Base-by-base conservation (phyloP, 2,113 vertebrate species). In the Epinephelus moara region DNA sequence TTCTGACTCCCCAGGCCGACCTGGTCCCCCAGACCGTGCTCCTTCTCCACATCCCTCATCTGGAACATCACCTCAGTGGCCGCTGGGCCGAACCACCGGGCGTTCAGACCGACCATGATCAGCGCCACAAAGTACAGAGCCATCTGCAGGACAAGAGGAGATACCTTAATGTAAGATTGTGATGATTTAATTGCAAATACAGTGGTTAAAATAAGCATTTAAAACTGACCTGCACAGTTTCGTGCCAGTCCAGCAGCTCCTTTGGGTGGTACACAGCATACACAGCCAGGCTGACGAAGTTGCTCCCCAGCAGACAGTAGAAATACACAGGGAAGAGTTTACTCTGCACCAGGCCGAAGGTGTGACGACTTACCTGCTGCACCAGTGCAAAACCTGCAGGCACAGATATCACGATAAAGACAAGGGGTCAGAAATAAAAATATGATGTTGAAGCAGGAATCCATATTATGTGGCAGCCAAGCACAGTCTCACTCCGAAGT, bases 291-390 rank as follows among this genome's bases (percentile, higher is more conserved):
- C 92, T 97, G 86, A 96, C 3, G 11, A 95, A 84, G 69, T 94
- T 95, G 60, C 95, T 95, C 8, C 85, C 94, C 92, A 97, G 76
- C 81, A 96, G 86, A 52, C 94, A 93, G 82, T 96, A 94, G 87
- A 97, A 96, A 80, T 97, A 98, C 1, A 95, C 91, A 0, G 97
- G 97, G 87, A 98, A 97, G 50, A 97, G 93, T 64, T 96, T 97
- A 85, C 97, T 96, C 89, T 97, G 97, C 68, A 97, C 97, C 1
- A 96, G 87, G 37, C 97, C 96, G 2, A 98, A 97, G 4, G 96
- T 97, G 88, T 98, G 96, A 6, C 88, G 86, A 13, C 94, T 93
- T 4, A 98, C 95, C 60, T 90, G 85, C 52, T 88, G 81, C 75
- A 96, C 92, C 87, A 98, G 87, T 17, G 94, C 95, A 85, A 97